Percentiles rank a stretch among this genome's conserved stretches.
Conservation (phyloP, 2,888 invertebrate genomes). For the Galeruca laticollis region DNA sequence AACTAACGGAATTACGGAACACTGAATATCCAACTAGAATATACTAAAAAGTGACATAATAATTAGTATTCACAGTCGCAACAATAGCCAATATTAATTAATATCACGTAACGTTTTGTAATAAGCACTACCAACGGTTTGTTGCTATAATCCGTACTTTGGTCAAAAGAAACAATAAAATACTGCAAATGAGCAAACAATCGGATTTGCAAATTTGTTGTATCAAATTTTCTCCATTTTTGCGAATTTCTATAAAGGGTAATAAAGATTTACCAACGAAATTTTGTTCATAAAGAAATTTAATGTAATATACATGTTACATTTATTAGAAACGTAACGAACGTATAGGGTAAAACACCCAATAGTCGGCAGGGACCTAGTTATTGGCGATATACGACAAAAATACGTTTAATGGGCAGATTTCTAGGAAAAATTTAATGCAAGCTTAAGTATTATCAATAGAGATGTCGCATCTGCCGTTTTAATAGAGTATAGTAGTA, state of each 20-base stretch:
- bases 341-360: too few species aligned
- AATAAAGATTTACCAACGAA: too few species aligned
- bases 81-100: slow-evolving; percentile 17
- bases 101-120: slow-evolving; percentile 12
- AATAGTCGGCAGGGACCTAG: too few species aligned
- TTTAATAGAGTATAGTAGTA: too few species aligned
- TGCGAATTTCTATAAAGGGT: neutral
- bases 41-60: neutral
- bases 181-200: slow-evolving; percentile 6
- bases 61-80: slow-evolving; percentile 6
- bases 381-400: too few species aligned
- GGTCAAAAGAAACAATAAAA: slow-evolving; percentile 6
- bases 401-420: too few species aligned
- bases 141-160: slow-evolving; percentile 12
- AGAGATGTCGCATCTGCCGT: too few species aligned
- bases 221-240: neutral
- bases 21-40: neutral
- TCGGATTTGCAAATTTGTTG: neutral
- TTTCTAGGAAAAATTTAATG: too few species aligned
- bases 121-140: slow-evolving; percentile 8
- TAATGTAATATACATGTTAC: neutral
- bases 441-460: too few species aligned
- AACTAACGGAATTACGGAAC: neutral
- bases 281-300: neutral
- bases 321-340: neutral